These are phyloP conservation scores for Aldrovandia affinis DNA, from an alignment of 2,797 vertebrate genomes.

Conservation along the genomic window DNA sequence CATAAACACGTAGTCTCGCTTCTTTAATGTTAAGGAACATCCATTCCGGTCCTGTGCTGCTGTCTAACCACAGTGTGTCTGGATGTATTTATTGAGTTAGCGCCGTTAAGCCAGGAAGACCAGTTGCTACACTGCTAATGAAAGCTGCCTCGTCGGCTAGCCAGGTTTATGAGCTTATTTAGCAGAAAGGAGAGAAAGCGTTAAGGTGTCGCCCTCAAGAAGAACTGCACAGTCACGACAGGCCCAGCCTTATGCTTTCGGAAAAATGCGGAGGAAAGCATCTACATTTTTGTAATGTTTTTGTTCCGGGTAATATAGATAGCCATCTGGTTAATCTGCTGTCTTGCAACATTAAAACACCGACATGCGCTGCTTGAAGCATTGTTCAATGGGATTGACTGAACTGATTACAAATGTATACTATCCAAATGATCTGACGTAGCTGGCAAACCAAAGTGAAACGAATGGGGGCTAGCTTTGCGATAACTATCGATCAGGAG, in stretches of 20 bases:
- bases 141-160: neutral
- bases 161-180: neutral
- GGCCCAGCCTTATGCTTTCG: constrained; percentile 44
- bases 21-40: neutral
- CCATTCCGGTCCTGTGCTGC: neutral
- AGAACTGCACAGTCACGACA: constrained; percentile 81
- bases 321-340: neutral
- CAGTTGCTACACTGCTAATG: neutral
- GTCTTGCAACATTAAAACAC: constrained; percentile 1
- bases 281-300: constrained; percentile 17
- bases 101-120: neutral
- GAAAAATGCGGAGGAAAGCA: constrained; percentile 13
- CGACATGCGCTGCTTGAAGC: neutral
- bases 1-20: neutral
- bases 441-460: neutral
- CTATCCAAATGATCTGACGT: neutral
- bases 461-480: too few species aligned
- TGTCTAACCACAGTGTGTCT: neutral
- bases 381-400: neutral
- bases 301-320: constrained; percentile 6
- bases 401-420: neutral
- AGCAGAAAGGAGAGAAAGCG: constrained; percentile 36
- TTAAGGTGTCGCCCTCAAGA: constrained; percentile 71
- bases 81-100: neutral
- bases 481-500: neutral